These are phyloP conservation scores for cat (Felis catus) DNA, from an alignment of 2,113 vertebrate species.

Conservation along the genomic window F.catus_Fca126_mat1.0 CM031425.1:50144501-50145000, in stretches of 20 bases:
- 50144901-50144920: neutral
- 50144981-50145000: neutral
- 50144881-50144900: too few species aligned
- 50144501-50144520: neutral
- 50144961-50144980: neutral
- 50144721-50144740: neutral
- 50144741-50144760: too few species aligned
- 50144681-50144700: neutral
- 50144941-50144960: neutral
- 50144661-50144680: neutral
- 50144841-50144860: neutral
- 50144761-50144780: fast-evolving
- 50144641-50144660: neutral
- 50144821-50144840: fast-evolving
- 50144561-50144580: neutral
- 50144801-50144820: neutral
- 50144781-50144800: neutral
- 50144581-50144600: neutral
- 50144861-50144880: neutral
- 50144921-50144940: neutral
- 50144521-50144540: neutral
- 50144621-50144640: neutral
- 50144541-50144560: neutral
- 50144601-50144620: neutral
- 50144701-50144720: neutral